Evolutionary conservation across 2,888 invertebrate species (phyloP).

Genomic region (Phaedon cochleariae): DNA sequence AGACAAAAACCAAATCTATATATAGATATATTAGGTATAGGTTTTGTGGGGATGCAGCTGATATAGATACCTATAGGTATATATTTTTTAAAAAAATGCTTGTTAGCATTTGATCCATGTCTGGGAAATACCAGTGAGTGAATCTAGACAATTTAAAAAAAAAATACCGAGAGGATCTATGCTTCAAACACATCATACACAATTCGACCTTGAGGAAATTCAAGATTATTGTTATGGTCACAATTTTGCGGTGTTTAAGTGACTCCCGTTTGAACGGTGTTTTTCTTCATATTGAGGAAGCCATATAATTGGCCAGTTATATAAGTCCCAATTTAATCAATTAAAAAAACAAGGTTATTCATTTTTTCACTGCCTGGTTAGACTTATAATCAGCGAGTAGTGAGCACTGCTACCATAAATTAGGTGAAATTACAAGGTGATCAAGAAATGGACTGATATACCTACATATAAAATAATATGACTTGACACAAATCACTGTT

Average conservation of each 20-base stretch:
- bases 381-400: neutral
- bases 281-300: neutral
- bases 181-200: neutral
- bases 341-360: neutral
- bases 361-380: neutral
- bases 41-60: too few species aligned
- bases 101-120: too few species aligned
- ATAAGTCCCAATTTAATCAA: neutral
- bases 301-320: neutral
- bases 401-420: neutral
- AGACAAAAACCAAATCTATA: too few species aligned
- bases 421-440: neutral
- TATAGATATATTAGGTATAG: too few species aligned
- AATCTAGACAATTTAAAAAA: too few species aligned
- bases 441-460: neutral
- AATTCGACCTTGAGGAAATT: neutral
- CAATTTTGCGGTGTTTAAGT: neutral
- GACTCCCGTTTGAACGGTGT: neutral
- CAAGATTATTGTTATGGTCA: neutral
- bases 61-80: too few species aligned
- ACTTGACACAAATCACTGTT: neutral
- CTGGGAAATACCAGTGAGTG: too few species aligned
- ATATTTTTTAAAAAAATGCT: too few species aligned
- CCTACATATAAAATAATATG: too few species aligned
- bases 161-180: too few species aligned